Base-by-base conservation (phyloP, 1,140 invertebrate genomes). In the Centruroides vittatus region DNA sequence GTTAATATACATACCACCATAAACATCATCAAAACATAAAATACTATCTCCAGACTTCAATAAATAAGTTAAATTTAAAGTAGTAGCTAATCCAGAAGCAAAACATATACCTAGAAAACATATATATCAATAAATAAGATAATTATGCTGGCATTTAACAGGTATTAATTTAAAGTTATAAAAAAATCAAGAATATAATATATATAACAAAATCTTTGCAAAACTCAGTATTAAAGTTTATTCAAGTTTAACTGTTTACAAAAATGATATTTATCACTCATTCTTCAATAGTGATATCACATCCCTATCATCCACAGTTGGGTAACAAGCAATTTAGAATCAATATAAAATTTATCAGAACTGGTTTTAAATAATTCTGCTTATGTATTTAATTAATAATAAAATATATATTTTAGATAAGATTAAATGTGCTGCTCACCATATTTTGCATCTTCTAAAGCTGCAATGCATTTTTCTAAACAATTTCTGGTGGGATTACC, bases 401-500 rank as follows among this genome's bases (percentile, higher is more conserved):
- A 23, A 23, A 23, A 23, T 23, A 23, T 23, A 23, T 23, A 23
- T 23, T 23, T 23, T 23, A 36, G 23, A 23, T 23, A 41, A 41
- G 41, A 6, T 1, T 41, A 41, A 41, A 41, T 6, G 5, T 41
- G 8, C 8, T 41, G 59, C 36, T 65, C 71, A 81, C 80, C 89
- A 77, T 93, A 80, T 75, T 94, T 91, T 4, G 83, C 95, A 69
- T 84, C 82, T 70, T 99, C 97, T 34, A 98, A 70, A 3, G 88
- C 80, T 35, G 95, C 94, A 23, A 99, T 71, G 68, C 89, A 93
- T 64, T 84, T 79, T 76, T 99, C 92, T 55, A 98, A 76, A 55
- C 86, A 85, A 67, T 87, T 83, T 67, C 96, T 79, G 0, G 90
- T 93, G 49, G 96, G 95, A 78, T 99, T 99, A 13, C 93, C 93